Evolutionary conservation across 2,113 vertebrate genomes (phyloP).

Genomic region (Tachysurus vachellii): DNA sequence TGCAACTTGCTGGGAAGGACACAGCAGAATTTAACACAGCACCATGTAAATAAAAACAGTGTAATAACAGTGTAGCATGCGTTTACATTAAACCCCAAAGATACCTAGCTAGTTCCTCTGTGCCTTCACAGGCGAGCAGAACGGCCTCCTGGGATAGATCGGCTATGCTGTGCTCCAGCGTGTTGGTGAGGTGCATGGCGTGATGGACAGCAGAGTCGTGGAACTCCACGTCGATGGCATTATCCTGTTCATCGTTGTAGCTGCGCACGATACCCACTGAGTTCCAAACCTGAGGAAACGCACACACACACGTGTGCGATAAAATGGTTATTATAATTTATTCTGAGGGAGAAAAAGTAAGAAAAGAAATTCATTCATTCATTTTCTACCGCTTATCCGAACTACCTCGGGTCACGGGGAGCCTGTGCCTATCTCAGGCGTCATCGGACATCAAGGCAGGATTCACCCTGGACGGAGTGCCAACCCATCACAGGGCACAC

Average conservation of each 20-base stretch:
- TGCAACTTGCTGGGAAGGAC: conserved; percentile 84
- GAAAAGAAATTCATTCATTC: too few species aligned
- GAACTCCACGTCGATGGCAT: conserved; percentile 93
- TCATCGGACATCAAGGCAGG: too few species aligned
- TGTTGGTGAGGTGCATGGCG: conserved; percentile 90
- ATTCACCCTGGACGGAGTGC: too few species aligned
- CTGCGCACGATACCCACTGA: conserved; percentile 89
- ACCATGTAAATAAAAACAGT: too few species aligned
- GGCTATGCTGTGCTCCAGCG: conserved; percentile 85
- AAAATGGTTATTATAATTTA: too few species aligned
- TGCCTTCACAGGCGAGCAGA: conserved; percentile 84
- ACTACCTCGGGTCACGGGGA: too few species aligned
- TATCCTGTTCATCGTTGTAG: conserved; percentile 95
- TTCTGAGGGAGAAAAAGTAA: too few species aligned
- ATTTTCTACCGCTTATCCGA: too few species aligned
- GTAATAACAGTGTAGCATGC: too few species aligned
- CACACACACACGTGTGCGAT: neutral
- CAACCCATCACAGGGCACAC: too few species aligned
- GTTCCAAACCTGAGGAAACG: conserved; percentile 86
- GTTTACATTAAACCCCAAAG: neutral
- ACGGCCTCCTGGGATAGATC: conserved; percentile 89
- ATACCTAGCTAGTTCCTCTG: conserved; percentile 85
- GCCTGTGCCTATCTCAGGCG: too few species aligned
- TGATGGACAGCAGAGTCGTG: conserved; percentile 92
- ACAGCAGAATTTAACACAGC: neutral